Evolutionary conservation across 2,888 invertebrate species (phyloP), one percentile per base, ranked within the genome.

Genomic region (Polymixis flavicincta): DNA sequence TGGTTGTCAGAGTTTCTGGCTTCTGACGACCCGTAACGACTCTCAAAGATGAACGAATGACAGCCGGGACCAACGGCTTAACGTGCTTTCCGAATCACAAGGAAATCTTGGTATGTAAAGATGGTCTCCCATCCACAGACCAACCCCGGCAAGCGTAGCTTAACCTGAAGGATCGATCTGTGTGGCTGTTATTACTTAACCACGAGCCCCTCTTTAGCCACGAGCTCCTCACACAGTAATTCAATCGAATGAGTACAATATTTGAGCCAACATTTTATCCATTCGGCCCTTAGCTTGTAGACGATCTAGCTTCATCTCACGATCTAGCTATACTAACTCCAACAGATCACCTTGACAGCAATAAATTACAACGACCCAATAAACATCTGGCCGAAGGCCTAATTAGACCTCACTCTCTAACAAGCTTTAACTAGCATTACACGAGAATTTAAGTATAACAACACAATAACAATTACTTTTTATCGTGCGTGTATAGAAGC

Each of bases 361-460:
- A 82, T 81, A 75, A 55, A 67, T 72, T 54, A 64, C 69, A 48
- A 37, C 25, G 66, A 70, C 59, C 66, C 9, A 48, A 75, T 72
- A 71, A 78, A 68, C 71, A 55, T 64, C 55, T 67, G 60, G 32
- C 59, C 50, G 64, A 70, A 80, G 74, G 77, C 71, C 65, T 82
- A 54, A 86, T 87, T 87, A 87, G 83, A 75, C 45, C 45, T 19
- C 37, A 63, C 70, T 66, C 59, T 55, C 83, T 87, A 87, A 87
- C 75, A 60, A 42, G 63, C 52, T 55, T 57, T 65, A 71, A 73
- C 65, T 72, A 63, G 71, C 81, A 78, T 85, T 83, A 78, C 83
- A 78, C 63, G 55, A 54, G 52, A 69, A 72, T 59, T 80, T 76
- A 68, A 68, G 8, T 65, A 50, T 65, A 50, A 50, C 14, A 65